Evolutionary conservation across 2,797 vertebrate genomes (phyloP).

Genomic region (Chaetodon trifasciatus): DNA sequence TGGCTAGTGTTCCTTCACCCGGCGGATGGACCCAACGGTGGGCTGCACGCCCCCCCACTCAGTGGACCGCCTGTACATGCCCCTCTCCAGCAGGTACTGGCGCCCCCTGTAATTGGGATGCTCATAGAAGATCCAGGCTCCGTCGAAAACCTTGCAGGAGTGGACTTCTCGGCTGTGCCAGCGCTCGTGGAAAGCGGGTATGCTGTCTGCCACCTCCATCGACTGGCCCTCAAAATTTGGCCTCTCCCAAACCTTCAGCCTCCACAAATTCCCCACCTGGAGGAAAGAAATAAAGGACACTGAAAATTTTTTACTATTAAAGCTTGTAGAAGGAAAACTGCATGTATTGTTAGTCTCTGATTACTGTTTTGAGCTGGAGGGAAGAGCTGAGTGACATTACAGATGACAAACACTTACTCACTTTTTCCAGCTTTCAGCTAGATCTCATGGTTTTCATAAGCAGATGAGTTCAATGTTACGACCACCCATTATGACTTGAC

Average conservation of each 20-base stretch:
- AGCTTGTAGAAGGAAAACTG: background rate
- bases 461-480: no score
- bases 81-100: slow-evolving; percentile 82
- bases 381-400: background rate
- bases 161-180: slow-evolving; percentile 79
- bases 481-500: background rate
- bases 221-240: slow-evolving; percentile 86
- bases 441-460: background rate
- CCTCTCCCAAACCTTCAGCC: slow-evolving; percentile 87
- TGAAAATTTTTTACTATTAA: background rate
- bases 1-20: slow-evolving; percentile 59
- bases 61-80: slow-evolving; percentile 83
- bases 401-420: no score
- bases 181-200: slow-evolving; percentile 81
- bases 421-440: no score
- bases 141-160: slow-evolving; percentile 87
- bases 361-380: background rate
- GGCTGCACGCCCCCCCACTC: slow-evolving; percentile 86
- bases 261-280: slow-evolving; percentile 68
- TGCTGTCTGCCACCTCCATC: slow-evolving; percentile 84
- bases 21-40: slow-evolving; percentile 85
- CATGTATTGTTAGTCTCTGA: background rate
- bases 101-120: slow-evolving; percentile 85
- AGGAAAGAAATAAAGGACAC: background rate
- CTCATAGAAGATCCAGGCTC: slow-evolving; percentile 82